phyloP scores from a whole-genome alignment of 1,140 invertebrate species.

The Diachasmimorpha longicaudata region DNA sequence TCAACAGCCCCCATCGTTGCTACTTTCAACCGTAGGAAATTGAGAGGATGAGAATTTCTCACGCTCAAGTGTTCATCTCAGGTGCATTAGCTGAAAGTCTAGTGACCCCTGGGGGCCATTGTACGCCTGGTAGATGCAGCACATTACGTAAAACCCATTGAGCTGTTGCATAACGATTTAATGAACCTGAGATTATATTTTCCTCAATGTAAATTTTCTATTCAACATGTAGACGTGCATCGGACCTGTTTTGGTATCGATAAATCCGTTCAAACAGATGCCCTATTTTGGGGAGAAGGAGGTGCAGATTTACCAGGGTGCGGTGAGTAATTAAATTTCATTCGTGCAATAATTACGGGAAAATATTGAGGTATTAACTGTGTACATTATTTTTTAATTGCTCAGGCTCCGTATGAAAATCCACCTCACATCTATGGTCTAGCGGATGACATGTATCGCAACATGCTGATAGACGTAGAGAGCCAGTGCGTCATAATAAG shows the following conservation, averaged over 20 bases:
- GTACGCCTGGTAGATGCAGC: background rate
- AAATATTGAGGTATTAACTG: background rate
- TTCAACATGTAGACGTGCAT: conserved; percentile 74
- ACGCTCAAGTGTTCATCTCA: background rate
- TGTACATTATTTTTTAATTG: conserved; percentile 17
- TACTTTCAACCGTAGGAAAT: background rate
- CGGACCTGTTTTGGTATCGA: conserved; percentile 79
- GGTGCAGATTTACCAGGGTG: conserved; percentile 77
- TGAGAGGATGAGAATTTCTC: conserved; percentile 18
- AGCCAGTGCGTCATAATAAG: conserved; percentile 81
- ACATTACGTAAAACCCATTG: conserved; percentile 3
- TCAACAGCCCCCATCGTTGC: background rate
- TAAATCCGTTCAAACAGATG: conserved; percentile 83
- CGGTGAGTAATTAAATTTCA: conserved; percentile 62
- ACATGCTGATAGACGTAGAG: conserved; percentile 78
- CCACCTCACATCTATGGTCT: conserved; percentile 79
- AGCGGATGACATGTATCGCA: conserved; percentile 79
- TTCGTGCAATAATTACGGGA: background rate
- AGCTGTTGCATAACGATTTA: background rate
- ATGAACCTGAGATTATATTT: conserved; percentile 31
- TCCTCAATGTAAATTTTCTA: conserved; percentile 41
- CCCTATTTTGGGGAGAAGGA: conserved; percentile 77
- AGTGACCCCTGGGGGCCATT: conserved; percentile 16
- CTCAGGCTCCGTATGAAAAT: conserved; percentile 76
- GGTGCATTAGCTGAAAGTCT: background rate